phyloP scores from a whole-genome alignment of 2,888 invertebrate genomes.

The Ophion ventricosus region DNA sequence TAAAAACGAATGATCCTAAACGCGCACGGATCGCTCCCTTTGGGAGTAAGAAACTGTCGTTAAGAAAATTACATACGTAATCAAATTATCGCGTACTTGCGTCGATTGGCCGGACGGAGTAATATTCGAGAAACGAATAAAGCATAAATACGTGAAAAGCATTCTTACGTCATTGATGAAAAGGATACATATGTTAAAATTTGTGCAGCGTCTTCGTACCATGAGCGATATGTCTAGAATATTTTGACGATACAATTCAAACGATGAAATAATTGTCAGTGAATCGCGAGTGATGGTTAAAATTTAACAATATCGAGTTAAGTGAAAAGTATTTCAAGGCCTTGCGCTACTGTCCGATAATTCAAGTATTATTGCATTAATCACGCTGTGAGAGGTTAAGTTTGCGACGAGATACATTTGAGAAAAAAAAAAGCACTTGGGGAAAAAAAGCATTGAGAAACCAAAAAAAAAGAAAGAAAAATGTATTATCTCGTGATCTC shows the following conservation, averaged over 20 bases:
- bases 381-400: conserved; percentile 36
- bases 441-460: background rate
- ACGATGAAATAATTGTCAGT: background rate
- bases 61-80: background rate
- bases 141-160: background rate
- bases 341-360: background rate
- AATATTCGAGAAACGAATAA: background rate
- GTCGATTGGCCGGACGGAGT: background rate
- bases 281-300: background rate
- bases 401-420: conserved; percentile 32
- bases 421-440: conserved; percentile 8
- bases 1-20: background rate
- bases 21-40: background rate
- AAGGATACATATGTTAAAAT: background rate
- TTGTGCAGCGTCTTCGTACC: background rate
- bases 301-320: background rate
- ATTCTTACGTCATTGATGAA: background rate
- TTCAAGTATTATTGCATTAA: background rate
- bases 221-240: background rate
- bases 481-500: conserved; percentile 25
- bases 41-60: background rate
- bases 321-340: background rate
- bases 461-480: no score
- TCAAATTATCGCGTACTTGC: background rate
- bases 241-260: background rate